A percentile compares a stretch with the other conserved stretches of the same genome.
Conservation (phyloP, 2,797 vertebrate species). For the Erithacus rubecula region DNA sequence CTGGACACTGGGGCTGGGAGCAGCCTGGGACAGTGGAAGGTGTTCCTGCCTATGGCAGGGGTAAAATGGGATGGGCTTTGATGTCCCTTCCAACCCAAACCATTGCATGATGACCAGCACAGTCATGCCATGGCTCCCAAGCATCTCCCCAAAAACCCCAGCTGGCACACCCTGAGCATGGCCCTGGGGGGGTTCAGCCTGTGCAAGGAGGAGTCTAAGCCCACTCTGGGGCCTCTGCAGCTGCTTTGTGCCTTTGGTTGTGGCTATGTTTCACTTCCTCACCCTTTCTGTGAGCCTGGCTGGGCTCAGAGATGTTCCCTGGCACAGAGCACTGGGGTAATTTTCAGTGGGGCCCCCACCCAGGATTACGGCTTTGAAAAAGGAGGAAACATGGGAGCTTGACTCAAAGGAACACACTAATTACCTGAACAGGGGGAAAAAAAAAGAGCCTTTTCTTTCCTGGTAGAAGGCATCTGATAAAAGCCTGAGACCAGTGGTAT, state of each 20-base stretch:
- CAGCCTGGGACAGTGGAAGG: accelerated
- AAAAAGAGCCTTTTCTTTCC: conserved; percentile 33
- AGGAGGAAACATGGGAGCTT: neutral
- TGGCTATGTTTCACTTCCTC: accelerated
- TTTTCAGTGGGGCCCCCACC: conserved; percentile 11
- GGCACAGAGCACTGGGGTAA: neutral
- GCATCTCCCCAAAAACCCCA: neutral
- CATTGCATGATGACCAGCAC: neutral
- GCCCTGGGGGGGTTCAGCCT: neutral
- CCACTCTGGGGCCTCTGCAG: accelerated
- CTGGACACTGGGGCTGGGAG: accelerated
- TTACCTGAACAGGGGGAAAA: conserved; percentile 18
- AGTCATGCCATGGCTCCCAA: neutral
- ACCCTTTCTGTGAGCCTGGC: neutral
- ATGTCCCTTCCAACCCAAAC: neutral
- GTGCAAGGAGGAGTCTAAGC: neutral
- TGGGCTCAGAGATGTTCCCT: neutral
- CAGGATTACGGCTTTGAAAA: conserved; percentile 26
- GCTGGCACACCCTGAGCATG: too few relatives aligned
- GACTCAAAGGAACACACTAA: neutral
- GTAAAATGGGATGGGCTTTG: accelerated
- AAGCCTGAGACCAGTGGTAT: conserved; percentile 61
- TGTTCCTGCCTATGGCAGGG: neutral
- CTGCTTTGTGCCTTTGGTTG: neutral
- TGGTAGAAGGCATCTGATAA: conserved; percentile 61